Evolutionary conservation across 2,888 invertebrate species (phyloP).

Genomic region (Hyles lineata): DNA sequence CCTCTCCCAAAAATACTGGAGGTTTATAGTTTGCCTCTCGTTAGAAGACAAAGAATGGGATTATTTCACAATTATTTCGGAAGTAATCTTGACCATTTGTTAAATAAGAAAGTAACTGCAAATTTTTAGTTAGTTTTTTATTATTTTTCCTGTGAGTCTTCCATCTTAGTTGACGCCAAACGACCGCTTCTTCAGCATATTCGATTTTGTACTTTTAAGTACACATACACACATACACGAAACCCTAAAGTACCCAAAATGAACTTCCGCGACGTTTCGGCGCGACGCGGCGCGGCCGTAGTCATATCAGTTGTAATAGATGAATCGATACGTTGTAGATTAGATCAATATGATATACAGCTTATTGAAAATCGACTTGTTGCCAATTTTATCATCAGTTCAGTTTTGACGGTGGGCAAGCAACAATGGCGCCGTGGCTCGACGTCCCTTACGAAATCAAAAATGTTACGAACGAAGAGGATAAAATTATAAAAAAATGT

Average conservation of each 20-base stretch:
- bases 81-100: no score
- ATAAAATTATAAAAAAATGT: conserved; percentile 73
- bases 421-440: conserved; percentile 66
- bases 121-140: no score
- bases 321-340: conserved; percentile 58
- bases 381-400: conserved; percentile 48
- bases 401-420: conserved; percentile 30
- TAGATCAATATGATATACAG: conserved; percentile 51
- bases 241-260: not conserved
- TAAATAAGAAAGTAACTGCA: no score
- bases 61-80: no score
- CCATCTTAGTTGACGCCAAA: no score
- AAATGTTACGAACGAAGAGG: conserved; percentile 67
- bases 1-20: no score
- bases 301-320: conserved; percentile 42
- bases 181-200: no score
- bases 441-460: conserved; percentile 70
- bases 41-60: no score
- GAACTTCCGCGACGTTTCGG: not conserved
- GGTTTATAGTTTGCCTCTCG: no score
- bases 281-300: not conserved
- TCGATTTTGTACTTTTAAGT: no score
- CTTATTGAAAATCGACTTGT: conserved; percentile 56
- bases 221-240: no score
- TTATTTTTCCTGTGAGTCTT: no score